A percentile compares a stretch with the other conserved stretches of the same genome.
These are phyloP conservation scores for Channa striata DNA, from an alignment of 2,797 vertebrate species.

Conservation along the genomic window DNA sequence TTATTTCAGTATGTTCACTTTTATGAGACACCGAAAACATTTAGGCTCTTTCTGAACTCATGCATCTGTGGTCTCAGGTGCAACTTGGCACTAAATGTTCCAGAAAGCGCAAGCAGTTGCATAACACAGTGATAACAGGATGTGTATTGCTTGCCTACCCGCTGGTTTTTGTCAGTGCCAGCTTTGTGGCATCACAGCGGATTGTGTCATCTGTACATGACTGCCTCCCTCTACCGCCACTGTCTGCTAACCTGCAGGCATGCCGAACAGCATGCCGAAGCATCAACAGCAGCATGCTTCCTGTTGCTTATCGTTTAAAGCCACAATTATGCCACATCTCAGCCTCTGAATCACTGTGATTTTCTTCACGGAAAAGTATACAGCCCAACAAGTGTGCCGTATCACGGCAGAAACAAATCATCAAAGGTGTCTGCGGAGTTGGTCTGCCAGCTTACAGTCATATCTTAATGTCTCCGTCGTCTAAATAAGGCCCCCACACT, in stretches of 20 bases:
- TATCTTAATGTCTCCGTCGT: conserved; percentile 72
- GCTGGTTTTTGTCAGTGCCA: conserved; percentile 32
- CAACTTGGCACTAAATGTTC: conserved; percentile 40
- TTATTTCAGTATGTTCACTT: conserved; percentile 14
- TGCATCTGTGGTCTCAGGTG: conserved; percentile 40
- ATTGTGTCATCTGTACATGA: conserved; percentile 45
- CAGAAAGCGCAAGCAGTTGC: conserved; percentile 40
- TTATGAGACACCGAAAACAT: conserved; percentile 19
- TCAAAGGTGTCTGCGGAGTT: conserved; percentile 41
- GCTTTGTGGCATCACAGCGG: conserved; percentile 45
- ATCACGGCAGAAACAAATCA: conserved; percentile 9
- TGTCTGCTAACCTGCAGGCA: conserved; percentile 39
- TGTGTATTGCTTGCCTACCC: conserved; percentile 17
- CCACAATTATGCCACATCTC: conserved; percentile 6
- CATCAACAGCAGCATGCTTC: conserved; percentile 36
- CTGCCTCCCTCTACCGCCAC: conserved; percentile 5
- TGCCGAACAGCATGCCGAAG: conserved; percentile 35
- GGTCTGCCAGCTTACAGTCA: conserved; percentile 52
- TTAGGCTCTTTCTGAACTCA: conserved; percentile 25
- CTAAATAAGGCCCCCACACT: conserved; percentile 69
- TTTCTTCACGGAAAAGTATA: conserved; percentile 1
- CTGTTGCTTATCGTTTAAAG: conserved; percentile 36
- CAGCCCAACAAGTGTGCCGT: background rate
- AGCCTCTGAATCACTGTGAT: conserved; percentile 22
- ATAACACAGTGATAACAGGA: conserved; percentile 41